A percentile compares a stretch with the other conserved stretches of the same genome.
These are phyloP conservation scores for Ramazzottius varieornatus DNA, from an alignment of 2,888 invertebrate genomes.

Conservation along the genomic window DNA sequence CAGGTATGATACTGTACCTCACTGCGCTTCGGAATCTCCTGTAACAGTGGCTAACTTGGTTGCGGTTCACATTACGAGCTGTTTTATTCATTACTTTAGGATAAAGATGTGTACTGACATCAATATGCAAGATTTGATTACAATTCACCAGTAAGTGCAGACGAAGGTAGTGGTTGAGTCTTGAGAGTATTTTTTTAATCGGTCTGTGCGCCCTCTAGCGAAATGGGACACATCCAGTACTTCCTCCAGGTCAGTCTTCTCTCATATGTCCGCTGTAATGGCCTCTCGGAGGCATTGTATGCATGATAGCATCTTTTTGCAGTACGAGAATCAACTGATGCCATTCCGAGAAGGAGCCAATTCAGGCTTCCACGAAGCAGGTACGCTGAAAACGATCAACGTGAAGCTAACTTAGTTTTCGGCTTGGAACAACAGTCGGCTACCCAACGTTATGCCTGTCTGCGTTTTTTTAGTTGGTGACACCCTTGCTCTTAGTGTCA, in stretches of 20 bases:
- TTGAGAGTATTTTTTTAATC: neutral
- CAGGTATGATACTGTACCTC: too few relatives aligned
- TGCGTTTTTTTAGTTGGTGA: constrained; percentile 33
- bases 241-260: constrained; percentile 28
- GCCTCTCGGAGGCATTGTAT: too few relatives aligned
- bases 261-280: too few relatives aligned
- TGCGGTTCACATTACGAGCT: neutral
- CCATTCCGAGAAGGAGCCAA: constrained; percentile 8
- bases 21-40: neutral
- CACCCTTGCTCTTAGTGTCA: constrained; percentile 37
- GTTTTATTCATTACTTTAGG: constrained; percentile 19
- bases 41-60: neutral
- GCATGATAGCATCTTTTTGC: constrained; percentile 7
- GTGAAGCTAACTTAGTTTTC: too few relatives aligned
- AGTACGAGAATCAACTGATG: constrained; percentile 23
- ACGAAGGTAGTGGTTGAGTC: too few relatives aligned
- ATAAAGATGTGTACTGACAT: constrained; percentile 66
- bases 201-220: constrained; percentile 18
- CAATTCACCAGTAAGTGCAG: constrained; percentile 42
- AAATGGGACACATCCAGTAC: constrained; percentile 48
- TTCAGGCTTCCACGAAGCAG: constrained; percentile 9
- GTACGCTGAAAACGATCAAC: too few relatives aligned
- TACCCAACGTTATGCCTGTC: too few relatives aligned
- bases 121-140: constrained; percentile 56
- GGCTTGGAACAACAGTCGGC: too few relatives aligned